Base-by-base conservation (phyloP, 2,888 invertebrate species). In the Flexamia atlantica region DNA sequence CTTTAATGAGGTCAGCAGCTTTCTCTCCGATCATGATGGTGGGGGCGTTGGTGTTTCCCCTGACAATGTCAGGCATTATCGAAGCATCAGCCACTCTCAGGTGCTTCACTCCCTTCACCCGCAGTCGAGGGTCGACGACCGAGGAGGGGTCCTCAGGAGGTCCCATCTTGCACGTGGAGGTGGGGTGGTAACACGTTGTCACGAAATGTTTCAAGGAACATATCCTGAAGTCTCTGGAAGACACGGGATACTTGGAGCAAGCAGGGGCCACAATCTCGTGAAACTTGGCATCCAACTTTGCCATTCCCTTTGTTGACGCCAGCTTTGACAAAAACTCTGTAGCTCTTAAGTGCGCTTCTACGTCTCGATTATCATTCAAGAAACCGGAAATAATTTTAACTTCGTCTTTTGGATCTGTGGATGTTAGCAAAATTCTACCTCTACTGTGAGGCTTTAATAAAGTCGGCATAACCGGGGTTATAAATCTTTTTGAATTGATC, bases 81-180 rank as follows among this genome's bases (percentile, higher is more conserved):
- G 91, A 91, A 0, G 91, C 90, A 87, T 93, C 92, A 0, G 91
- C 91, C 4, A 92, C 91, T 85, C 92, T 89, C 23, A 94, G 88
- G 86, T 91, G 92, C 40, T 90, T 89, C 0, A 92, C 85, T 0
- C 94, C 94, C 64, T 90, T 90, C 3, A 94, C 92, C 12, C 91
- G 88, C 83, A 93, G 89, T n/a, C 91, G 87, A 0, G 90, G 86
- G 87, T 92, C 91, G 0, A 94, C 92, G 0, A 94, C 93, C 0
- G 92, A 90, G 14, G 57, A 40, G 7, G 60, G 60, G 32, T 84
- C 84, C 25, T 57, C 40, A 23, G 30, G 42, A 32, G 84, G 76
- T 0, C 94, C 95, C 94, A 95, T 95, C 89, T 93, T 94, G 79
- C 92, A 93, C 0, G 94, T 95, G 74, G 95, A 94, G 0, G 93